Conservation (phyloP, 2,113 vertebrate species). For the Oryzias woworae region DNA sequence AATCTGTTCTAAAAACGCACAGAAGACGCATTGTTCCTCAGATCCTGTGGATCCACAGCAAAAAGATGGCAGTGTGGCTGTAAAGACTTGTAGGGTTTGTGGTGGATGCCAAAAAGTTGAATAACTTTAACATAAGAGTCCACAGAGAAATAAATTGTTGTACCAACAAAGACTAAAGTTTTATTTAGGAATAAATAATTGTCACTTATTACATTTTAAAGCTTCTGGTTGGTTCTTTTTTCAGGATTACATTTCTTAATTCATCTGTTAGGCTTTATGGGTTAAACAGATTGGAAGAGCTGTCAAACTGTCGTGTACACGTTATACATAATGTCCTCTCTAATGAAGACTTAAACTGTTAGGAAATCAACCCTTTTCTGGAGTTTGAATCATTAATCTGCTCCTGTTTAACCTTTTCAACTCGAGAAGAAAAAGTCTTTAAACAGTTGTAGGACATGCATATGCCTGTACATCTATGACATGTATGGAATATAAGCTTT, state of each 20-base stretch:
- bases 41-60: conserved; percentile 6
- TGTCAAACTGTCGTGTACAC: background rate
- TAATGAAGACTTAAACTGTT: background rate
- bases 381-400: background rate
- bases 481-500: conserved; percentile 49
- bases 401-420: conserved; percentile 4
- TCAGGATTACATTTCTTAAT: too few species aligned
- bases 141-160: conserved; percentile 20
- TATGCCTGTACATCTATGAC: conserved; percentile 14
- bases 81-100: conserved; percentile 31
- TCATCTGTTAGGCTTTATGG: too few species aligned
- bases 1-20: conserved; percentile 7
- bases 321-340: background rate
- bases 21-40: conserved; percentile 15
- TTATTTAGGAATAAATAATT: conserved; percentile 2
- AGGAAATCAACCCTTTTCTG: background rate
- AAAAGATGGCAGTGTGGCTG: conserved; percentile 6
- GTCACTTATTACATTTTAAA: too few species aligned
- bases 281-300: background rate
- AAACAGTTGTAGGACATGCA: conserved; percentile 23
- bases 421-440: conserved; percentile 1
- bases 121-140: conserved; percentile 2
- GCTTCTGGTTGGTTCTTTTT: too few species aligned
- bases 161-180: conserved; percentile 2
- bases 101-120: background rate